A percentile compares a stretch with the other conserved stretches of the same genome.
Evolutionary conservation across 2,113 vertebrate genomes (phyloP).

Genomic region (Glaucomys volans): DNA sequence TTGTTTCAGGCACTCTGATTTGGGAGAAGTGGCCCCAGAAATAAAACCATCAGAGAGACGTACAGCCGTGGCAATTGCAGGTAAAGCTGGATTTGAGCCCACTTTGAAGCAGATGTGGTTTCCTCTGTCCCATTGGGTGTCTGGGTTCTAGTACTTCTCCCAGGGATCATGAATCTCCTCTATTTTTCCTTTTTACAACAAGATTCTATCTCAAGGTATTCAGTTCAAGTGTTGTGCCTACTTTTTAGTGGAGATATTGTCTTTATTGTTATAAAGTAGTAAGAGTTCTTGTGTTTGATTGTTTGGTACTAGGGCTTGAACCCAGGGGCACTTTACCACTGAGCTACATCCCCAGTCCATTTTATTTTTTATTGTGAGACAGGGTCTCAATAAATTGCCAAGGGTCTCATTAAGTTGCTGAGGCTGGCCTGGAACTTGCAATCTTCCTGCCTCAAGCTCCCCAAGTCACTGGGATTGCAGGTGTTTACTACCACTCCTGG

Average conservation of each 20-base stretch:
- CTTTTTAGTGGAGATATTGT: neutral
- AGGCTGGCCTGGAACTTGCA: too few species aligned
- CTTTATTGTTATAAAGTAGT: neutral
- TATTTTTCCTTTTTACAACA: neutral
- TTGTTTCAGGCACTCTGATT: slow-evolving; percentile 78
- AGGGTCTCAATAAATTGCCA: too few species aligned
- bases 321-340: too few species aligned
- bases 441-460: too few species aligned
- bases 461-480: too few species aligned
- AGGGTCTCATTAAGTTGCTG: too few species aligned
- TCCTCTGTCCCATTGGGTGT: neutral
- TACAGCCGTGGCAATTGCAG: slow-evolving; percentile 74
- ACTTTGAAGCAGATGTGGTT: neutral
- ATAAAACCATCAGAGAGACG: slow-evolving; percentile 75
- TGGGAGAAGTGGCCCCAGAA: slow-evolving; percentile 79
- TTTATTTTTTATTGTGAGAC: too few species aligned
- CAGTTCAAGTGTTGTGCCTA: neutral
- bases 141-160: neutral
- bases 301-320: too few species aligned
- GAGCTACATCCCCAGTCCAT: too few species aligned
- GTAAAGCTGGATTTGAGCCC: slow-evolving; percentile 29
- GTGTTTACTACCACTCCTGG: too few species aligned
- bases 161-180: neutral
- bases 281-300: neutral
- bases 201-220: neutral